Conservation (phyloP, 2,113 vertebrate species). For the Sturnus vulgaris region DNA sequence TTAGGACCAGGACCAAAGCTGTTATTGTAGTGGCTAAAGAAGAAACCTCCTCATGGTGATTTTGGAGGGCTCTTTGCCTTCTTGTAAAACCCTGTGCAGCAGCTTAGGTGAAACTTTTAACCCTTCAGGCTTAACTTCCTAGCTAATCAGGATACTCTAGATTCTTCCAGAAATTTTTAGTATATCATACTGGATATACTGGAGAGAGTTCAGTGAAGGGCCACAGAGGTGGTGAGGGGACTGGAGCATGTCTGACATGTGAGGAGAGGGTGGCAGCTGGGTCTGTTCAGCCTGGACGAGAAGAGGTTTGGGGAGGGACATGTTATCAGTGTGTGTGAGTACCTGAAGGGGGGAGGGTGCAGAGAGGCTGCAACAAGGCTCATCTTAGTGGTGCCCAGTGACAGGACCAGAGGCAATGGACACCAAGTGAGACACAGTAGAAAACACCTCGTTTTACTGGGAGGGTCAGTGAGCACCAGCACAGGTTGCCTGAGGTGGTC, state of each 20-base stretch:
- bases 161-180: neutral
- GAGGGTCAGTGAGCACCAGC: neutral
- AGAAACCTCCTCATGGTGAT: neutral
- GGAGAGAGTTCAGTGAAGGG: neutral
- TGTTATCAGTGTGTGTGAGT: neutral
- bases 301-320: neutral
- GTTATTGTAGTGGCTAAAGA: neutral
- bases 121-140: neutral
- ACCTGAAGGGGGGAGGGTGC: neutral
- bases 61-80: neutral
- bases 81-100: neutral
- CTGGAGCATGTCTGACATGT: neutral
- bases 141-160: neutral
- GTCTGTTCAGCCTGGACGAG: neutral
- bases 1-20: neutral
- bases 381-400: neutral
- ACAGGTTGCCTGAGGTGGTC: neutral
- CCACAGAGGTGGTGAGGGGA: no score
- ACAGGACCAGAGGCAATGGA: neutral
- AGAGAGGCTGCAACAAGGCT: neutral
- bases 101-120: neutral
- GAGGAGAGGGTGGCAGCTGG: neutral
- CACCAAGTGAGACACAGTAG: neutral
- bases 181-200: neutral
- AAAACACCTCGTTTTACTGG: neutral